phyloP scores from a whole-genome alignment of 1,140 invertebrate species.

The Rhopalosiphum padi region DNA sequence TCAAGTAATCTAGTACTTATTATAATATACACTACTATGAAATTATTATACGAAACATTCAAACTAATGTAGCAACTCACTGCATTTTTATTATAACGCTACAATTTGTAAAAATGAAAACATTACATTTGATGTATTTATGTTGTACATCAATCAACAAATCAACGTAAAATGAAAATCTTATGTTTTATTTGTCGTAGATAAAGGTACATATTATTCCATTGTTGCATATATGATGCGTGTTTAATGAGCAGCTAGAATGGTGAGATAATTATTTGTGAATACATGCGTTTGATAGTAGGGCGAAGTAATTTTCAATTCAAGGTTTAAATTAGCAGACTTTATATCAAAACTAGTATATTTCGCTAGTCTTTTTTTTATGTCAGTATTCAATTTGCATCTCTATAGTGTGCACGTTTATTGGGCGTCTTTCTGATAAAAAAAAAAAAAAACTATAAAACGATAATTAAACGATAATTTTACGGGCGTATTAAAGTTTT shows the following conservation, averaged over 20 bases:
- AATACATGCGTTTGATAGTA: not conserved
- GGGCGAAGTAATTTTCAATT: not conserved
- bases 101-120: too few species aligned
- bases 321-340: not conserved
- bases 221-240: not conserved
- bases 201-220: not conserved
- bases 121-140: too few species aligned
- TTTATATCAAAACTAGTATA: not conserved
- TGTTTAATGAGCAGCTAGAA: not conserved
- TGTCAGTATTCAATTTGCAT: not conserved
- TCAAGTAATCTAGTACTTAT: too few species aligned
- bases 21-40: too few species aligned
- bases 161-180: not conserved
- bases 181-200: not conserved
- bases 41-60: too few species aligned
- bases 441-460: too few species aligned
- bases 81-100: too few species aligned
- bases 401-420: not conserved
- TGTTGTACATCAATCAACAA: too few species aligned
- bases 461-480: not conserved
- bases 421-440: not conserved
- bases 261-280: not conserved
- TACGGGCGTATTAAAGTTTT: not conserved
- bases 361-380: not conserved
- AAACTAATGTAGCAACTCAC: too few species aligned